Evolutionary conservation across 2,797 vertebrate species (phyloP).

Genomic region (Allobates femoralis): DNA sequence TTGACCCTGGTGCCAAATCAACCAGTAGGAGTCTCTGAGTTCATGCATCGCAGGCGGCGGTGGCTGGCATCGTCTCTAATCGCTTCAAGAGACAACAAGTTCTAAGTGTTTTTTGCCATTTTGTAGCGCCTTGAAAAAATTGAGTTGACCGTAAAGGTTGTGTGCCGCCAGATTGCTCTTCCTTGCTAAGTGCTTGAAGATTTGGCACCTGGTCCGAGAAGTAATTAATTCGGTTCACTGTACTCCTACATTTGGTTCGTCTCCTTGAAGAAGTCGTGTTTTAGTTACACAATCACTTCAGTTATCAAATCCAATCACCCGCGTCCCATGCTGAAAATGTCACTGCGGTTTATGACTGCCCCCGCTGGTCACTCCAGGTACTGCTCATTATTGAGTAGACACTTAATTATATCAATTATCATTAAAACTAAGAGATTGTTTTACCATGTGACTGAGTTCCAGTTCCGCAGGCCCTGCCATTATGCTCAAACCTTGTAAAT

Average conservation of each 20-base stretch:
- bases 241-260: background rate
- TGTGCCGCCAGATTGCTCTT: background rate
- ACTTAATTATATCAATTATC: background rate
- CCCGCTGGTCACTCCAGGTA: background rate
- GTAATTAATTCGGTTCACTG: background rate
- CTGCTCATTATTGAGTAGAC: background rate
- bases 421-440: background rate
- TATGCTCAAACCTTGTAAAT: too few species aligned
- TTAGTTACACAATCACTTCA: background rate
- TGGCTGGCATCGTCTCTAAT: background rate
- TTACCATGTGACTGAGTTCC: background rate
- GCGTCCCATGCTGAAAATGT: background rate
- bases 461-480: too few species aligned
- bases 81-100: slow-evolving; percentile 1
- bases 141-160: background rate
- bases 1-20: slow-evolving; percentile 16
- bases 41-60: background rate
- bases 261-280: slow-evolving; percentile 15
- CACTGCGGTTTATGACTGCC: background rate
- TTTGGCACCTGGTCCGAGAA: background rate
- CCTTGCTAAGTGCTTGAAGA: slow-evolving; percentile 14
- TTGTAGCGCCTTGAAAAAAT: slow-evolving; percentile 12
- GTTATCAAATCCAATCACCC: background rate
- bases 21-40: too few species aligned
- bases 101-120: background rate